Evolutionary conservation across 2,888 invertebrate genomes (phyloP), one percentile per base, ranked within the genome.

Genomic region (Rotaria macrura): DNA sequence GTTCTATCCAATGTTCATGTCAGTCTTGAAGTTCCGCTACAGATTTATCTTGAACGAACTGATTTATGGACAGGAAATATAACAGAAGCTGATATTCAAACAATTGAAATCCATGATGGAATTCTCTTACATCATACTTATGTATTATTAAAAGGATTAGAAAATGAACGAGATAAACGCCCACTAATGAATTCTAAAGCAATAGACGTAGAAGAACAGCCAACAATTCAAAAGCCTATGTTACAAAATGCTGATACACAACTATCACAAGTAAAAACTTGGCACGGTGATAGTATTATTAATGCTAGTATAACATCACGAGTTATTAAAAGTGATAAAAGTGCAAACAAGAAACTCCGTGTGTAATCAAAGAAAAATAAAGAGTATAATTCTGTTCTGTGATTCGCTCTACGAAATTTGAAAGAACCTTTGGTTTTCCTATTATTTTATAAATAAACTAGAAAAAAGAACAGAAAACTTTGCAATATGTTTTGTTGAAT

Each of bases 41-140:
- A 79, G 25, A 79, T 79, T 79, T 79, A 79, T 43, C 43, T 79
- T n/a, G 79, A 79, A 79, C 79, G 79, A 43, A 79, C 79, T 25
- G 79, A 79, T n/a, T 25, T 79, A n/a, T 79, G 79, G 79, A 79
- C 40, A 43, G 79, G 43, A 43, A 43, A 43, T 79, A 43, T 79
- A 4, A 79, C 25, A 0, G 79, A 79, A 79, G 14, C 2, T 25
- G 79, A 79, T 79, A 79, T 79, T n/a, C 79, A 79, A 43, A 79
- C 79, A 79, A 20, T 79, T 43, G 43, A 79, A 14, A 14, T 79
- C 25, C 2, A 40, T 12, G 79, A 79, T 14, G 43, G 43, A 79
- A 79, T 79, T n/a, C 43, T 79, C 3, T 43, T 79, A 14, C 40
- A 79, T 43, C 79, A 79, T 43, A 79, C 79, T 12, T 79, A 79